phyloP scores from a whole-genome alignment of 2,113 vertebrate genomes.

The Micromys minutus region DNA sequence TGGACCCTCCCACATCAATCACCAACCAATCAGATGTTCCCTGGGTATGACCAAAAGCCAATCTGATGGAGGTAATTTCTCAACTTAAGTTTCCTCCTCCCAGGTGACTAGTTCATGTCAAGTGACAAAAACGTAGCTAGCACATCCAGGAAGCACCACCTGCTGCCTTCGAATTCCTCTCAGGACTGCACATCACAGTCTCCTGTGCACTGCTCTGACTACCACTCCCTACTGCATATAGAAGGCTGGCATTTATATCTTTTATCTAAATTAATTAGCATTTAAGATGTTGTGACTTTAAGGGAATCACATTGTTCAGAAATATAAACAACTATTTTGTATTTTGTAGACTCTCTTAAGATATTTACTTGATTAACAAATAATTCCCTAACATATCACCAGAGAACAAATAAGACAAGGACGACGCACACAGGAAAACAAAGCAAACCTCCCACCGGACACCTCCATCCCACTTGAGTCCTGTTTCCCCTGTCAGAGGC shows the following conservation, averaged over 20 bases:
- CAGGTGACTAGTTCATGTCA: background rate
- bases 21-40: background rate
- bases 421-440: background rate
- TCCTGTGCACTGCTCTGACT: background rate
- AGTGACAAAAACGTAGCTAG: background rate
- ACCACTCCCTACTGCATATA: background rate
- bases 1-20: background rate
- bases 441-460: background rate
- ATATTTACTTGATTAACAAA: background rate
- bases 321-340: background rate
- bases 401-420: background rate
- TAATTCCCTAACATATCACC: background rate
- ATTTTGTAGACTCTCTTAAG: background rate
- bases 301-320: background rate
- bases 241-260: background rate
- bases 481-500: background rate
- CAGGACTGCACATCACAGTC: background rate
- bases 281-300: conserved; percentile 18
- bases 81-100: background rate
- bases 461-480: background rate
- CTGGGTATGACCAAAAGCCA: background rate
- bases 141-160: background rate
- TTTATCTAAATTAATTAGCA: background rate
- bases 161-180: background rate
- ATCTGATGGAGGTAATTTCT: background rate